phyloP scores from a whole-genome alignment of 2,113 vertebrate genomes.

The Pterocles burchelli region DNA sequence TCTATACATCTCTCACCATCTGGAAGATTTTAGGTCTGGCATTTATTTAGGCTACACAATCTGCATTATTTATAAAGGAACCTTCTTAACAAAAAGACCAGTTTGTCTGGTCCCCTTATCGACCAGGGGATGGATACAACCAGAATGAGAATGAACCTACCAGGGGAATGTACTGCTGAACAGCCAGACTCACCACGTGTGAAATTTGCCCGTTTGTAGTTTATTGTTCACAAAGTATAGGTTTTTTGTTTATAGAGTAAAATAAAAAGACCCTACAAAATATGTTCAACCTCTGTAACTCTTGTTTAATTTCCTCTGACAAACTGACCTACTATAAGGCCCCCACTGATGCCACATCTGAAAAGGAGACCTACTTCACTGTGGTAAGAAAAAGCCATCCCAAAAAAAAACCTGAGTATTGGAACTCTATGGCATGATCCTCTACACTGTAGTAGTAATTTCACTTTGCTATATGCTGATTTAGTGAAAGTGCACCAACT shows the following conservation, averaged over 20 bases:
- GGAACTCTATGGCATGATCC: background rate
- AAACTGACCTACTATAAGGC: background rate
- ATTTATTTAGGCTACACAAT: slow-evolving; percentile 19
- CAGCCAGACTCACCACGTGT: background rate
- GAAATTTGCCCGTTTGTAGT: background rate
- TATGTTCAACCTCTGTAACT: background rate
- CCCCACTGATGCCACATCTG: background rate
- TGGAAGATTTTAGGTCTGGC: background rate
- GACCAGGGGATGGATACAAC: background rate
- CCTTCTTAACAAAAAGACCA: background rate
- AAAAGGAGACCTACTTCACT: background rate
- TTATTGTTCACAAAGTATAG: background rate
- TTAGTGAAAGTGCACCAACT: background rate
- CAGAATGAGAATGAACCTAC: background rate
- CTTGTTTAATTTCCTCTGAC: background rate
- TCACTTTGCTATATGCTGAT: background rate
- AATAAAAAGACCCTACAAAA: background rate
- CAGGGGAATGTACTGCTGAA: background rate
- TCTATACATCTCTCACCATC: background rate
- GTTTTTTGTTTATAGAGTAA: background rate
- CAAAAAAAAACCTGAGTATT: background rate
- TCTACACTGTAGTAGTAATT: background rate
- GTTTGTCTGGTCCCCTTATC: background rate
- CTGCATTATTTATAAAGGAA: background rate
- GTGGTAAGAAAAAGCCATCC: background rate